Evolutionary conservation across 2,113 vertebrate species (phyloP).

Genomic region (Apeltes quadracus): DNA sequence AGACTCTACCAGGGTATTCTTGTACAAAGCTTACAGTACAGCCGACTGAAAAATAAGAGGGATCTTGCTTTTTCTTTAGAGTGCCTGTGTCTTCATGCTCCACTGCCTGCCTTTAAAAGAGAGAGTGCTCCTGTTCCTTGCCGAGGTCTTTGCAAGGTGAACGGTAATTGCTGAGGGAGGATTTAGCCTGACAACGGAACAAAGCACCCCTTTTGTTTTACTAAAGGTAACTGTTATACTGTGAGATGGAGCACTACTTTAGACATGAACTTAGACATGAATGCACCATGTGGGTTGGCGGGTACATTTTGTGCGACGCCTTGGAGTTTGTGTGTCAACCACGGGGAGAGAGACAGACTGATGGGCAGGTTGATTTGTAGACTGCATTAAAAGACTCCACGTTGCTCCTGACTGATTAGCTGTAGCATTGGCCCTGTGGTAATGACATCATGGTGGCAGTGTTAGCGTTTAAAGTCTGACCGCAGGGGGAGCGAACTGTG

Average conservation of each 20-base stretch:
- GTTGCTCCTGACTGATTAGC: slow-evolving; percentile 57
- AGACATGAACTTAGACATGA: slow-evolving; percentile 45
- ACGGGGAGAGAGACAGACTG: slow-evolving; percentile 26
- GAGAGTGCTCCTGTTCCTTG: slow-evolving; percentile 63
- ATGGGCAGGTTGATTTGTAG: slow-evolving; percentile 31
- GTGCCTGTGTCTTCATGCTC: slow-evolving; percentile 69
- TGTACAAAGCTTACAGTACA: slow-evolving; percentile 18
- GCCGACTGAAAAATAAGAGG: slow-evolving; percentile 33
- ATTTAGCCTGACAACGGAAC: slow-evolving; percentile 71
- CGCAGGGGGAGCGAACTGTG: slow-evolving; percentile 42
- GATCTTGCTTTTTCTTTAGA: slow-evolving; percentile 36
- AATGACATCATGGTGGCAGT: slow-evolving; percentile 69
- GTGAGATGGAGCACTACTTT: slow-evolving; percentile 36
- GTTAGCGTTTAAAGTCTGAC: slow-evolving; percentile 56
- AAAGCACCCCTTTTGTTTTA: slow-evolving; percentile 75
- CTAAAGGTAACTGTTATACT: slow-evolving; percentile 56
- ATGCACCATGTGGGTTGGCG: slow-evolving; percentile 12
- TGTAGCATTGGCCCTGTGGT: slow-evolving; percentile 38
- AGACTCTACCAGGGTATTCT: slow-evolving; percentile 12
- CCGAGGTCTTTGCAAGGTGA: slow-evolving; percentile 78
- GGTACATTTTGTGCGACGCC: slow-evolving; percentile 25
- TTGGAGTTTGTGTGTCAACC: slow-evolving; percentile 41
- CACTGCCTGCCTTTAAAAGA: slow-evolving; percentile 68
- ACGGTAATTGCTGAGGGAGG: slow-evolving; percentile 77
- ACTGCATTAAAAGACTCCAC: slow-evolving; percentile 32